Base-by-base conservation (phyloP, 53 echinoderm and acorn worm genomes). In the Echinarachnius parma region DNA sequence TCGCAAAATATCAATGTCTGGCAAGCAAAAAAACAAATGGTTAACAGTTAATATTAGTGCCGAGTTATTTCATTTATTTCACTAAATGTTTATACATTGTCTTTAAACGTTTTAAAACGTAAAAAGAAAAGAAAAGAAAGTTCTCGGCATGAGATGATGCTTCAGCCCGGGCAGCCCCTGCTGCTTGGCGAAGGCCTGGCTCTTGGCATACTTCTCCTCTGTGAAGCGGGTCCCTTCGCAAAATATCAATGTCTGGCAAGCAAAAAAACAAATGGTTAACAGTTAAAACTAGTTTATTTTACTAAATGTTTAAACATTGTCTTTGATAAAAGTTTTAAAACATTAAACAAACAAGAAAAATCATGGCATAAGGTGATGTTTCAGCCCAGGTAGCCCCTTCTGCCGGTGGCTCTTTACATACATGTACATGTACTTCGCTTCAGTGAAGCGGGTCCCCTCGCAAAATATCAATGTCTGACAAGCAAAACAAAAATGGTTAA, bases 151-250 rank as follows among this genome's bases (percentile, higher is more conserved):
- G 22, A 94, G 84, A 61, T 90, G 90, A 52, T 94, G 87, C 49
- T 94, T 94, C 2, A 94, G 61, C 13, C 81, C 72, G 15, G 75
- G 78, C 14, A 87, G 48, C 16, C 90, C 87, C 36, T 90, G 87
- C 36, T 87, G 62, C 39, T 61, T 57, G 3, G 95, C 95, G 62
- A 81, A 86, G 15, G 69, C 87, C 9, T 84, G 76, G 28, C 90
- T 81, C 75, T 94, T 90, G 27, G 60, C 80, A 54, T 94, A 62
- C 60, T 90, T 90, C 56, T 87, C 90, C 23, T 75, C 71, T 9
- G 95, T 94, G 61, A 66, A 94, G 4, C 90, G 77, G 0, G 95
- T 90, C 14, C 95, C 95, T 60, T 94, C 95, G 62, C 95, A 94
- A 64, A 87, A 94, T 48, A 94, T 66, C 29, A 94, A 71, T 28